Conservation (phyloP, 2,888 invertebrate genomes). For the Calliphora vomitoria region DNA sequence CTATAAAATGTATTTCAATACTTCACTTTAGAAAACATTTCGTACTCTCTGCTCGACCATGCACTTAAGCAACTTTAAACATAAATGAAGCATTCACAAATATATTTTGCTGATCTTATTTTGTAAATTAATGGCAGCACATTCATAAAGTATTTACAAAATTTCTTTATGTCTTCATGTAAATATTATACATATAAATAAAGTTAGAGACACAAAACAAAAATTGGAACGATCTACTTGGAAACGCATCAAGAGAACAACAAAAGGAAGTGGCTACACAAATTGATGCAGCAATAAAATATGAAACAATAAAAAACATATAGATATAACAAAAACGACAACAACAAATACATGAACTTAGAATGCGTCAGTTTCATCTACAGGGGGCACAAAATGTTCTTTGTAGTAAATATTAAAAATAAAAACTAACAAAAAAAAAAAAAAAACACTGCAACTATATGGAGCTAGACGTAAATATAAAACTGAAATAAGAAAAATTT, state of each 20-base stretch:
- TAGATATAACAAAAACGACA: background rate
- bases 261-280: constrained; percentile 44
- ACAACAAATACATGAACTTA: constrained; percentile 26
- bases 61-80: too few relatives aligned
- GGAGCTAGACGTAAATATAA: constrained; percentile 5
- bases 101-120: too few relatives aligned
- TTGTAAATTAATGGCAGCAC: too few relatives aligned
- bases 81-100: too few relatives aligned
- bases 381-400: constrained; percentile 29
- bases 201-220: background rate
- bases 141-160: background rate
- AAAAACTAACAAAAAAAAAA: too few relatives aligned
- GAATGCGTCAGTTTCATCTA: constrained; percentile 50
- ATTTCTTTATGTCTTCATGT: background rate
- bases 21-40: too few relatives aligned
- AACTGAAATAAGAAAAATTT: background rate
- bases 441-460: background rate
- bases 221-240: constrained; percentile 51
- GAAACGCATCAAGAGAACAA: constrained; percentile 34
- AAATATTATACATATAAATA: background rate
- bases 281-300: constrained; percentile 56
- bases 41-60: too few relatives aligned
- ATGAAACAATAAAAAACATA: constrained; percentile 11
- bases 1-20: too few relatives aligned
- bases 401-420: background rate